Evolutionary conservation across 1,140 invertebrate species (phyloP), one percentile per base, ranked within the genome.

Genomic region (Melitaea cinxia): DNA sequence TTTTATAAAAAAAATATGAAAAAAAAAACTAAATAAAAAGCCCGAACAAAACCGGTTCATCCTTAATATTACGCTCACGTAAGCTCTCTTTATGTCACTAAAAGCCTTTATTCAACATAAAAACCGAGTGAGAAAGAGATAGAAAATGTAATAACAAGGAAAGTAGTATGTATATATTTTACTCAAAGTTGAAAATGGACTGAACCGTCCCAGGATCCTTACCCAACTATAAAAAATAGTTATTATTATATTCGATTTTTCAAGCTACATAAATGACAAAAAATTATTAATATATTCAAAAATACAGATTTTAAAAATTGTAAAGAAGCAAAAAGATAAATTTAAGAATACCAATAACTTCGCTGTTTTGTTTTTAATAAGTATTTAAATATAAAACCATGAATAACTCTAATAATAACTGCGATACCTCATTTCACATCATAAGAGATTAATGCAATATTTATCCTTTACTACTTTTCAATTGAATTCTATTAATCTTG

Each of bases 31-130:
- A 14, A 39, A 39, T 39, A 39, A 42, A 15, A 19, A 42, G 4
- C 37, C 10, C 5, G 6, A 42, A 14, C 37, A 14, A 39, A 42
- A 42, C 37, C n/a, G 5, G 35, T 39, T 15, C 12, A 45, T 45
- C 21, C 21, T 47, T 47, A 47, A 47, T 47, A 47, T 47, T 47
- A 17, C 6, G 23, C 17, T 47, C 42, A 47, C 42, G 42, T 23
- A 47, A 47, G 21, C 42, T 21, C 42, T 23, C 21, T 9, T 47
- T 47, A 47, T 47, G 23, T 10, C 19, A 47, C 19, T 47, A 23
- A 47, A 47, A 47, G 42, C 21, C 42, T 47, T 47, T 23, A 23
- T 47, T 47, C 17, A 21, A 47, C 42, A 47, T 47, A 47, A 47
- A 39, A 47, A 2, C 17, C 42, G 19, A 47, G 21, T 23, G 19